These are phyloP conservation scores for Patella depressa DNA, from an alignment of 2,888 invertebrate species.

Conservation along the genomic window DNA sequence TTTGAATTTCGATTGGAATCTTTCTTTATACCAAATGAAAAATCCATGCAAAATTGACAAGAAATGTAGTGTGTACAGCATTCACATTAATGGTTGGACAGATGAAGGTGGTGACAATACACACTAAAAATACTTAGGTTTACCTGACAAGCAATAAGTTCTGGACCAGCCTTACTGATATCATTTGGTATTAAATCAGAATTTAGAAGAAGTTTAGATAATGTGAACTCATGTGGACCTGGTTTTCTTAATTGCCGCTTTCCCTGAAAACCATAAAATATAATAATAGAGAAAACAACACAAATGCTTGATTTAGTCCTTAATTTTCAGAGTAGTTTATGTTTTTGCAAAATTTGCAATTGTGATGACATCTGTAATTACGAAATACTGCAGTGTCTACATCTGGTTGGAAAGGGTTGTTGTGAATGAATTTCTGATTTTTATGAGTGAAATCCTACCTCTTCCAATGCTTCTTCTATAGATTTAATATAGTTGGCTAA, in stretches of 20 bases:
- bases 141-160: conserved; percentile 65
- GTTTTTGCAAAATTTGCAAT: background rate
- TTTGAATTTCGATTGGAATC: background rate
- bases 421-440: too few relatives aligned
- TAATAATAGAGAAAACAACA: background rate
- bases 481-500: conserved; percentile 58
- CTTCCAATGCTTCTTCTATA: conserved; percentile 60
- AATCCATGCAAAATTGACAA: background rate
- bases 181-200: conserved; percentile 64
- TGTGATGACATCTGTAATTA: too few relatives aligned
- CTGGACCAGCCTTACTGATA: conserved; percentile 62
- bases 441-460: conserved; percentile 42
- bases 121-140: background rate
- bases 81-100: background rate
- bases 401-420: too few relatives aligned
- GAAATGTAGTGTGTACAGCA: background rate
- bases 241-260: conserved; percentile 31
- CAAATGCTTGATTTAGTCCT: background rate
- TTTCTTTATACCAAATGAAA: background rate
- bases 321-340: background rate
- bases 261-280: conserved; percentile 11
- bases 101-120: background rate
- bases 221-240: conserved; percentile 36
- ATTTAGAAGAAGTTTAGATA: conserved; percentile 59
- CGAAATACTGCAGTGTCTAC: too few relatives aligned